A percentile compares a stretch with the other conserved stretches of the same genome.
phyloP scores from a whole-genome alignment of 2,113 vertebrate species.

The Scalopus aquaticus region DNA sequence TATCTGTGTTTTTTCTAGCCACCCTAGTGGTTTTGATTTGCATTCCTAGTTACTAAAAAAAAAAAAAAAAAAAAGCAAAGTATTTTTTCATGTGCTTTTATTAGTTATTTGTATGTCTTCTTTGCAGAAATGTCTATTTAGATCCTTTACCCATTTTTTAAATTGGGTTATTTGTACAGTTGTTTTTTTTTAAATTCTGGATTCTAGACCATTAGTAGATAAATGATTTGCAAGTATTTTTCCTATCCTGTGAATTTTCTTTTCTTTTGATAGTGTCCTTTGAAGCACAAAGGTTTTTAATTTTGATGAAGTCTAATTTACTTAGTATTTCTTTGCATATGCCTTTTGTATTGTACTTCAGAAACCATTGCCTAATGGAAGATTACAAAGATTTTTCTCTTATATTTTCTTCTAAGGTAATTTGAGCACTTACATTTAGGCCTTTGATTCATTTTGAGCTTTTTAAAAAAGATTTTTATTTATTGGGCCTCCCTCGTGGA shows the following conservation, averaged over 20 bases:
- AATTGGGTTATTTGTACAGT: neutral
- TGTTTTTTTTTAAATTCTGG: neutral
- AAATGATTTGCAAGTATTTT: neutral
- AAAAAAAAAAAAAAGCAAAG: neutral
- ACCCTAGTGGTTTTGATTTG: neutral
- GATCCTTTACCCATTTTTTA: neutral
- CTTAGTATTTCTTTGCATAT: neutral
- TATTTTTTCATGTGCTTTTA: neutral
- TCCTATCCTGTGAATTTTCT: no score
- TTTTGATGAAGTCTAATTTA: no score
- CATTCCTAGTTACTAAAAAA: neutral
- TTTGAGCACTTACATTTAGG: neutral
- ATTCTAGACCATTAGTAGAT: neutral
- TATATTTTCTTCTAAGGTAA: neutral
- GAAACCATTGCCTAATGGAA: neutral
- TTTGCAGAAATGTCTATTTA: no score
- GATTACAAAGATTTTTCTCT: neutral
- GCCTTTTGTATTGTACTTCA: neutral
- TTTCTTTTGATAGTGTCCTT: no score
- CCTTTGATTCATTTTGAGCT: neutral
- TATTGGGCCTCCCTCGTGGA: no score
- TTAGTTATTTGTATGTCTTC: no score
- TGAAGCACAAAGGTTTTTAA: no score
- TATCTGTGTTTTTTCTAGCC: neutral
- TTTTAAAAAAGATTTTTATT: no score